These are phyloP conservation scores for Leptosomus discolor DNA, from an alignment of 2,113 vertebrate genomes.

Conservation along the genomic window DNA sequence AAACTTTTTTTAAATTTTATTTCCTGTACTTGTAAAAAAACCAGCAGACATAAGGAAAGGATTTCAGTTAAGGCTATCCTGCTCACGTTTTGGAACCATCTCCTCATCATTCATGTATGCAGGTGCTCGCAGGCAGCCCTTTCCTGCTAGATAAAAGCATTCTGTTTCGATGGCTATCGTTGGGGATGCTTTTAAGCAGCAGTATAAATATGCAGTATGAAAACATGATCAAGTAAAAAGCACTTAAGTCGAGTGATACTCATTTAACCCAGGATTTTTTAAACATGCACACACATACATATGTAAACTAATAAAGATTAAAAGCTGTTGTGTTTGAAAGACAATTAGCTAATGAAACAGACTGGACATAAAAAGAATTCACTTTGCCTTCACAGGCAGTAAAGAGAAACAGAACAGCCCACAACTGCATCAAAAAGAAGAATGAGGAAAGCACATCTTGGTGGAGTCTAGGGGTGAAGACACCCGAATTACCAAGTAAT, in stretches of 20 bases:
- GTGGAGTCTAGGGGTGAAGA: background rate
- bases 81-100: background rate
- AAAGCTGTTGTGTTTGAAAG: background rate
- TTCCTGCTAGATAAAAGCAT: constrained; percentile 8
- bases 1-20: background rate
- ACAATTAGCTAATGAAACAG: background rate
- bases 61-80: background rate
- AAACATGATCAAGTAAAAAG: background rate
- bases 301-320: background rate
- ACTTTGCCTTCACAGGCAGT: background rate
- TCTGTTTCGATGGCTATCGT: background rate
- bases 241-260: background rate
- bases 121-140: constrained; percentile 3
- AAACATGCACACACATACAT: background rate
- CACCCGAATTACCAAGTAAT: background rate
- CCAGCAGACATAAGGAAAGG: background rate
- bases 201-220: background rate
- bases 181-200: background rate
- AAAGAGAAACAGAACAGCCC: background rate
- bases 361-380: background rate
- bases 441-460: background rate
- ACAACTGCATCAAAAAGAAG: background rate
- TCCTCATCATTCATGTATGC: background rate
- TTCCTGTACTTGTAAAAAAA: background rate
- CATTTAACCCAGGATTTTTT: background rate